phyloP scores from a whole-genome alignment of 35 echinoderm and acorn worm genomes.

The Strongylocentrotus purpuratus region DNA sequence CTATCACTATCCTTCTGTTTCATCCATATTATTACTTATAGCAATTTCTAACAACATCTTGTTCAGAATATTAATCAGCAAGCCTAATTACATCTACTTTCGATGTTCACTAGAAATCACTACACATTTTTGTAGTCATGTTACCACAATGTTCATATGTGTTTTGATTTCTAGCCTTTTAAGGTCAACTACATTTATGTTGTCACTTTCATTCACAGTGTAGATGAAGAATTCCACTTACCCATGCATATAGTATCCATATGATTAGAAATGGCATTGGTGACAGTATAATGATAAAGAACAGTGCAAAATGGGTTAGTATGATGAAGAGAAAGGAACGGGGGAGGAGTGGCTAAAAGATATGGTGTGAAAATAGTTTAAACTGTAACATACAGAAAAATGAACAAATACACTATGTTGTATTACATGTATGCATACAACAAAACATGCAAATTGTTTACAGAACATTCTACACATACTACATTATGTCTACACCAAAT shows the following conservation, averaged over 20 bases:
- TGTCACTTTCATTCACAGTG: not conserved
- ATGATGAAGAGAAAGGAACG: not conserved
- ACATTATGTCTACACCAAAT: not conserved
- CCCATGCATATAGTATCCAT: not conserved
- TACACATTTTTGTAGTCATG: no score
- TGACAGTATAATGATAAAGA: not conserved
- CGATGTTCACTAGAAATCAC: no score
- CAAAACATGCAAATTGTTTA: not conserved
- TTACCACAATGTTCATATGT: no score
- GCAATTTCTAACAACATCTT: no score
- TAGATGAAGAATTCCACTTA: not conserved
- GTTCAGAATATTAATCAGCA: no score
- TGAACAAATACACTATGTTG: not conserved
- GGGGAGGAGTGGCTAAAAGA: not conserved
- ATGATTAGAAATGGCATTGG: not conserved
- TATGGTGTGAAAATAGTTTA: not conserved
- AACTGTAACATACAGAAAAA: not conserved
- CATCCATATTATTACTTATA: no score
- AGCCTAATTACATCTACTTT: no score
- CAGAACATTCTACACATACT: not conserved
- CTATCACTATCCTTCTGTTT: no score
- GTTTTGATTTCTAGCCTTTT: no score
- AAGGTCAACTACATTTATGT: no score
- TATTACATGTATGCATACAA: not conserved
- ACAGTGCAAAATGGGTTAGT: not conserved